A percentile compares a stretch with the other conserved stretches of the same genome.
These are phyloP conservation scores for Hirtodrosophila duncani DNA, from an alignment of 2,888 invertebrate species.

Conservation along the genomic window DNA sequence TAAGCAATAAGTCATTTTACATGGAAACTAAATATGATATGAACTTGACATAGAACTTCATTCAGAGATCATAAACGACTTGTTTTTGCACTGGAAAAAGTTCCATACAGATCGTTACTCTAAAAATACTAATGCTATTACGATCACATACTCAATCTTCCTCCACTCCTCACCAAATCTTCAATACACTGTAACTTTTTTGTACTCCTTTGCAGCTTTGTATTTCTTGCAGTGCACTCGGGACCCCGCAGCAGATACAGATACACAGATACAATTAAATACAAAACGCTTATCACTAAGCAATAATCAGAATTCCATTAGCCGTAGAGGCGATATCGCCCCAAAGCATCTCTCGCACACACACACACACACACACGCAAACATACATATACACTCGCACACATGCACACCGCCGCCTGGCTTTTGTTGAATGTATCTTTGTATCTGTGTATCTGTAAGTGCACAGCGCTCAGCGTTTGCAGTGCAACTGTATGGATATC, in stretches of 20 bases:
- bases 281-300: conserved; percentile 76
- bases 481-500: conserved; percentile 41
- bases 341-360: conserved; percentile 62
- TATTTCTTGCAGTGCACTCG: conserved; percentile 24
- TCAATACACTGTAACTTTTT: conserved; percentile 20
- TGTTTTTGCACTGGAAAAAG: no score
- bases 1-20: no score
- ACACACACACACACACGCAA: conserved; percentile 32
- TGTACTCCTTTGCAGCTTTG: conserved; percentile 9
- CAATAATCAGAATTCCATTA: conserved; percentile 78
- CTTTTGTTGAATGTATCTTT: conserved; percentile 56
- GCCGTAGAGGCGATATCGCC: conserved; percentile 73
- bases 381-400: conserved; percentile 18
- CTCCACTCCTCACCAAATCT: no score
- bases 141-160: no score
- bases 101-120: no score
- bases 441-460: conserved; percentile 58
- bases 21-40: no score
- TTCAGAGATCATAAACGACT: no score
- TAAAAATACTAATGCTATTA: no score
- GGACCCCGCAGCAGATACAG: conserved; percentile 56
- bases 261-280: conserved; percentile 77
- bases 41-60: no score
- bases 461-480: conserved; percentile 31
- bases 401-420: conserved; percentile 16